Base-by-base conservation (phyloP, 1,140 invertebrate genomes). In the Drosophila kanapiae region DNA sequence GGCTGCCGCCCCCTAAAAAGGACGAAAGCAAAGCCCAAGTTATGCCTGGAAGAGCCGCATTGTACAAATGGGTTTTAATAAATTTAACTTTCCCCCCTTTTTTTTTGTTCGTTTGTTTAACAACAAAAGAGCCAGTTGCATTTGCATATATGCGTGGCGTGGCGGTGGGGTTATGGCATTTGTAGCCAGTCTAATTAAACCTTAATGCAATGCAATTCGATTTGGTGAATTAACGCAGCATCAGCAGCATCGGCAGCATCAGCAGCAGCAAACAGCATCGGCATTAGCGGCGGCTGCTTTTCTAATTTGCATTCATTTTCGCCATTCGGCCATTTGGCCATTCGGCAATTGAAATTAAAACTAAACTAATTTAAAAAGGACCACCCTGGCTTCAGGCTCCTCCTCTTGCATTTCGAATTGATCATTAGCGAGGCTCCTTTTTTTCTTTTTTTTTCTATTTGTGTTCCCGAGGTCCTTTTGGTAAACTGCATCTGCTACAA, bases 1-100 rank as follows among this genome's bases (percentile, higher is more conserved):
- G 11, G 29, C 43, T 37, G 23, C 37, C 56, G 8, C 23, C 18
- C 33, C 31, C 45, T 35, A 6, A 35, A 35, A 51, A 18, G 29
- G 33, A 23, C 42, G 16, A 29, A 59, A 65, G 27, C 67, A 68
- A 64, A 76, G 82, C 82, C 71, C 48, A 74, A 61, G 72, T 81
- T 80, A 68, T 69, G 68, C 72, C 79, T 77, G 62, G 38, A 68
- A 70, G 67, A 82, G 80, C 80, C 80, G 82, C 77, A 68, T 76
- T 71, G 45, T 80, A 85, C 82, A 85, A 85, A 85, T 80, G 81
- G 82, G 67, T 85, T 85, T 80, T 81, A 77, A 85, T 85, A 84
- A 85, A 84, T 83, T 79, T 69, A 75, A 63, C 75, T 75, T 84
- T 69, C 67, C 51, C 35, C 56, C 42, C 23, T 23, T 51, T 54